These are phyloP conservation scores for Zoroaster sp. DNA, from an alignment of 53 echinoderm and acorn worm species.

Conservation along the genomic window DNA sequence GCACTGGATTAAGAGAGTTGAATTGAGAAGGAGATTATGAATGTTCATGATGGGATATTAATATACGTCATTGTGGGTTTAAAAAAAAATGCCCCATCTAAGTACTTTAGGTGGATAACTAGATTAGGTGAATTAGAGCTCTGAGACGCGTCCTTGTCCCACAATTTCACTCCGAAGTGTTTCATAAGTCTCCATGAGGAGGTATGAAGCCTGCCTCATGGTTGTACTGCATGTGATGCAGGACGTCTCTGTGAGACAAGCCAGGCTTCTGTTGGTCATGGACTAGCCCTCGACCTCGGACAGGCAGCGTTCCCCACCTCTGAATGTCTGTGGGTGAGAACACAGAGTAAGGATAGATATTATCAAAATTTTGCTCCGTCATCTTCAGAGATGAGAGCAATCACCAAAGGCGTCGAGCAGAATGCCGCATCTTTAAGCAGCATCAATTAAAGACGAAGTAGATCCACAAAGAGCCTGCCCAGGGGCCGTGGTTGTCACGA, in stretches of 20 bases:
- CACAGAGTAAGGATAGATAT: background rate
- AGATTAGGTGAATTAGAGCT: background rate
- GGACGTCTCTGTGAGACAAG: constrained; percentile 83
- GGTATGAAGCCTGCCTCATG: constrained; percentile 96
- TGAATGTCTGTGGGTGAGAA: constrained; percentile 63
- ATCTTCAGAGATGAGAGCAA: too few species aligned
- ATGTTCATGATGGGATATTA: background rate
- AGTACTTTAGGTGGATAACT: background rate
- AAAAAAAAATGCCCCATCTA: background rate
- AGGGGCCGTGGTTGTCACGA: too few species aligned
- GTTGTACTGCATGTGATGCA: constrained; percentile 97
- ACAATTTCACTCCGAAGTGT: constrained; percentile 73
- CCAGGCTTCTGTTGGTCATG: constrained; percentile 55
- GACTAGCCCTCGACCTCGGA: constrained; percentile 73
- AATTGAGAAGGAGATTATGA: background rate
- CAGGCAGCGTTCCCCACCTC: constrained; percentile 91
- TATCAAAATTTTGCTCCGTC: too few species aligned
- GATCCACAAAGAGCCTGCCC: too few species aligned
- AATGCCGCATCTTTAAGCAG: too few species aligned
- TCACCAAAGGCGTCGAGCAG: too few species aligned
- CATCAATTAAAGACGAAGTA: too few species aligned
- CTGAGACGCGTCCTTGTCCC: constrained; percentile 75
- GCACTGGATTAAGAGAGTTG: too few species aligned
- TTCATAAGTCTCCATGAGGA: constrained; percentile 95
- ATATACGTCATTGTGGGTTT: background rate